Percentiles rank a stretch among this genome's conserved stretches.
Conservation (phyloP, 2,888 invertebrate genomes). For the Nysson spinosus region DNA sequence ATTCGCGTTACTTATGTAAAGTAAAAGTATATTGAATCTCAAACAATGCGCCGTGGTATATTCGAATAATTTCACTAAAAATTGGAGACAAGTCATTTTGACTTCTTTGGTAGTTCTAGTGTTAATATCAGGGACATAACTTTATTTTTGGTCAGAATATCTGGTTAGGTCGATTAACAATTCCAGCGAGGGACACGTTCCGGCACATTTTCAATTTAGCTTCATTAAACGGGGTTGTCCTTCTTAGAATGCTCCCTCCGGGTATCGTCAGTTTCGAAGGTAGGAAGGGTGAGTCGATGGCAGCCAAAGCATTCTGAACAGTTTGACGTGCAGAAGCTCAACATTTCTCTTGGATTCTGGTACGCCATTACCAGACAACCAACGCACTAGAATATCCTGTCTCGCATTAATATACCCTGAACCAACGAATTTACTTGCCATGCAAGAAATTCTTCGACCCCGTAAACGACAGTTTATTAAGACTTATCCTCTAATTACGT, state of each 20-base stretch:
- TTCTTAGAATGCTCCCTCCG: slow-evolving; percentile 45
- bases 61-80: too few relatives aligned
- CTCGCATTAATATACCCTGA: slow-evolving; percentile 19
- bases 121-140: too few relatives aligned
- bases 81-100: too few relatives aligned
- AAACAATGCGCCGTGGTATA: too few relatives aligned
- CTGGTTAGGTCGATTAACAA: slow-evolving; percentile 32
- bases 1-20: too few relatives aligned
- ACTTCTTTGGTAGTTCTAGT: too few relatives aligned
- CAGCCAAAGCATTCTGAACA: slow-evolving; percentile 45
- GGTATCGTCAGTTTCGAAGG: too few relatives aligned
- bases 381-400: slow-evolving; percentile 41
- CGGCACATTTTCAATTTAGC: slow-evolving; percentile 53
- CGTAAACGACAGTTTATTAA: not conserved
- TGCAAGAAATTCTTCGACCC: not conserved
- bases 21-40: too few relatives aligned
- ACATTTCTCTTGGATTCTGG: slow-evolving; percentile 57
- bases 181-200: slow-evolving; percentile 20
- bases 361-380: slow-evolving; percentile 45
- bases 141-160: too few relatives aligned
- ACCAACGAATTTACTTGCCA: not conserved
- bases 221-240: slow-evolving; percentile 55
- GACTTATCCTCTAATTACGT: too few relatives aligned
- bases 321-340: slow-evolving; percentile 32
- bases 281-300: slow-evolving; percentile 30